These are phyloP conservation scores for Lepidochitona cinerea DNA, from an alignment of 2,888 invertebrate species.

Conservation along the genomic window DNA sequence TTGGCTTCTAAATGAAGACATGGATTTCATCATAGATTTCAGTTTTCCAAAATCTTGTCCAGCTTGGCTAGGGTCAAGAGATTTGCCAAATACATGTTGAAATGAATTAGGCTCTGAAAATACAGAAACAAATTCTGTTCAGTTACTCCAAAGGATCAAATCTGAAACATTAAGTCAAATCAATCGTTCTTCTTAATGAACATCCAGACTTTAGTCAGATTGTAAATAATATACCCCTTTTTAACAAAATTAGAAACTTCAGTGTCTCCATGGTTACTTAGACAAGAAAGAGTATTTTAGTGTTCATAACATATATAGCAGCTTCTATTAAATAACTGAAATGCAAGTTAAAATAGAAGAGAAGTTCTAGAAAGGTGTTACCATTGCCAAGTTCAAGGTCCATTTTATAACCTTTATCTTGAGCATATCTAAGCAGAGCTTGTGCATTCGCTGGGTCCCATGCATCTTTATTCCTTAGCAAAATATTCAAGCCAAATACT, in stretches of 20 bases:
- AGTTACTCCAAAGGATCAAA: too few species aligned
- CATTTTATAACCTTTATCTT: constrained; percentile 68
- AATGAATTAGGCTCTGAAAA: constrained; percentile 34
- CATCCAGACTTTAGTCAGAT: too few species aligned
- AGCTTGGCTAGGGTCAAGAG: constrained; percentile 24
- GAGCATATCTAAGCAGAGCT: constrained; percentile 78
- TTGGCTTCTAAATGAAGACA: neutral
- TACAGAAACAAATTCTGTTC: neutral
- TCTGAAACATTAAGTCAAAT: too few species aligned
- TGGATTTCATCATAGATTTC: neutral
- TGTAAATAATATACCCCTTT: too few species aligned
- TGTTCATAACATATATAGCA: too few species aligned
- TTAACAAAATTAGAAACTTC: too few species aligned
- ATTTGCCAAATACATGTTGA: constrained; percentile 24
- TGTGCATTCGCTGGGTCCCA: constrained; percentile 81
- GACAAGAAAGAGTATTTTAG: too few species aligned
- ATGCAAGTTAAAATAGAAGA: too few species aligned
- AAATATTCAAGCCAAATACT: constrained; percentile 81
- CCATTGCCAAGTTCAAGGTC: neutral
- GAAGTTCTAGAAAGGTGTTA: neutral
- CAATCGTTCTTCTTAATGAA: too few species aligned
- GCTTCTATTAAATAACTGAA: too few species aligned
- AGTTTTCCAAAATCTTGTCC: constrained; percentile 8
- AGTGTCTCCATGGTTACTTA: too few species aligned
- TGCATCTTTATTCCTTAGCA: constrained; percentile 75